Percentiles rank a stretch among this genome's conserved stretches.
phyloP scores from a whole-genome alignment of 2,888 invertebrate genomes.

The Empis livida region DNA sequence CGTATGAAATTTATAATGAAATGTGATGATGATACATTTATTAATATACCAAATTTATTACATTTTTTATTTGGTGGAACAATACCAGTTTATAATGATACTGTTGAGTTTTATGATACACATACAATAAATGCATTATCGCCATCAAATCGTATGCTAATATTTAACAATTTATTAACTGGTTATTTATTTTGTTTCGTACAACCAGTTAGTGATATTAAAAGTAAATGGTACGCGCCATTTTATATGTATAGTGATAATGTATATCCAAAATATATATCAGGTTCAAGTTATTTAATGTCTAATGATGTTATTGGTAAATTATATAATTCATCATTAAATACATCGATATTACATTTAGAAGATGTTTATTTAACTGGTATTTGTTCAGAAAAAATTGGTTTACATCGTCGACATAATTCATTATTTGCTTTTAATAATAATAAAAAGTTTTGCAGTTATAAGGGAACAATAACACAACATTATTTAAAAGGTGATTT shows the following conservation, averaged over 20 bases:
- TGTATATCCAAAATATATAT: slow-evolving; percentile 66
- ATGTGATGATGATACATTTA: slow-evolving; percentile 77
- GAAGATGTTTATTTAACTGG: slow-evolving; percentile 74
- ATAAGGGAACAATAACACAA: slow-evolving; percentile 41
- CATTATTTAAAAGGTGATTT: slow-evolving; percentile 41
- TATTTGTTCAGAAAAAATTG: slow-evolving; percentile 48
- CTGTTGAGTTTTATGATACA: slow-evolving; percentile 26
- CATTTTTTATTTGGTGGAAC: slow-evolving; percentile 37
- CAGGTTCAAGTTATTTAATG: slow-evolving; percentile 70
- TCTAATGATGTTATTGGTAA: slow-evolving; percentile 50
- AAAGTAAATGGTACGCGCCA: slow-evolving; percentile 74
- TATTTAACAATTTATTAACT: slow-evolving; percentile 43
- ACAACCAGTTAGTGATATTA: slow-evolving; percentile 56
- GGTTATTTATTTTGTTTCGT: slow-evolving; percentile 71
- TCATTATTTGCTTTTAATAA: slow-evolving; percentile 43
- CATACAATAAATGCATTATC: slow-evolving; percentile 21
- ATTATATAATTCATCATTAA: slow-evolving; percentile 52
- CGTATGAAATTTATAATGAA: slow-evolving; percentile 60
- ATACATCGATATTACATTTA: slow-evolving; percentile 57
- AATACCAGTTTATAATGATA: slow-evolving; percentile 33
- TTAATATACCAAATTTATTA: slow-evolving; percentile 59
- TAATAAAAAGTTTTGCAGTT: slow-evolving; percentile 37
- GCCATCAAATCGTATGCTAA: slow-evolving; percentile 24
- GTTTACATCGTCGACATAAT: slow-evolving; percentile 48
- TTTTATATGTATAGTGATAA: slow-evolving; percentile 60